Base-by-base conservation (phyloP, 64 coral and sea anemone genomes). In the Orbicella faveolata region DNA sequence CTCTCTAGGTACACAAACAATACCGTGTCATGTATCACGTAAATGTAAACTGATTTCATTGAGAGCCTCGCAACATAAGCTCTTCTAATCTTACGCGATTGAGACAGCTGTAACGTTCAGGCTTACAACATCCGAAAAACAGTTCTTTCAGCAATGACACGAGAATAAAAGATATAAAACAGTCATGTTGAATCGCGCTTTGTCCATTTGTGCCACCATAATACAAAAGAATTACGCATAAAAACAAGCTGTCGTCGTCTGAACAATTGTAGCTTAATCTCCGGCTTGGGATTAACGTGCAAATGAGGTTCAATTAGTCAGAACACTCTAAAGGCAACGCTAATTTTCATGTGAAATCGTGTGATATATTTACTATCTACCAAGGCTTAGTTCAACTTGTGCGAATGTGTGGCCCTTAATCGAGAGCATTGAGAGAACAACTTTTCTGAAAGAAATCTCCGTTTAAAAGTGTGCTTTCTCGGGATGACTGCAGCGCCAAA, bases 221-320 rank as follows among this genome's bases (percentile, higher is more conserved):
- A 52, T 13, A 72, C 82, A 85, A 85, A 72, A 39, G 66, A 21
- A 72, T 66, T 10, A 53, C 9, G n/a, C n/a, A 72, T 10, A 19
- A 72, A 72, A 68, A 20, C 17, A 69, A 37, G 2, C 61, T 23
- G 44, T 36, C 36, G 36, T 15, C 23, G 41, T 44, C 20, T 52
- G 6, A 85, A 72, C 37, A 85, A 85, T 85, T 72, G 44, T 7
- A 7, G 23, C 20, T 41, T 85, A 85, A 85, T 85, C 82, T 44
- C 9, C 23, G 36, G 1, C 12, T 73, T 26, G 82, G 20, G 36
- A 67, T n/a, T 12, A 84, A 84, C 44, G 61, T 65, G 61, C 61
- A 65, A 83, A 83, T 83, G 80, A 83, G 26, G 6, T 83, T 41
- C 61, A 85, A 85, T 85, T 85, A 52, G 37, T 21, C 41, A 8